Conservation (phyloP, 2,888 invertebrate genomes). For the Scaptomyza caliginosa region DNA sequence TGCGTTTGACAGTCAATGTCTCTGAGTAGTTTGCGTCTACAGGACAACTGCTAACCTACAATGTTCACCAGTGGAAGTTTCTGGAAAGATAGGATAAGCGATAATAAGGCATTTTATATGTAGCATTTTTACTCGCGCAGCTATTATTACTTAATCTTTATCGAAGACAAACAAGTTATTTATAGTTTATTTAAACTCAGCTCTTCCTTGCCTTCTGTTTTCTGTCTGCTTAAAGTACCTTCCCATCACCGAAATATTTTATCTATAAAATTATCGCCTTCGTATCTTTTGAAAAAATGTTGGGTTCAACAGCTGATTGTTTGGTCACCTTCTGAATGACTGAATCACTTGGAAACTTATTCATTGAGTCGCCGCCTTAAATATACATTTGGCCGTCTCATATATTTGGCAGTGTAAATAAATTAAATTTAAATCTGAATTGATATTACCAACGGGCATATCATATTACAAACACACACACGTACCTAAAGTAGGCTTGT, state of each 20-base stretch:
- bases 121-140: background rate
- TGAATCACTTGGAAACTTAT: slow-evolving; percentile 46
- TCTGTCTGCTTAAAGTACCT: background rate
- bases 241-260: background rate
- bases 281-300: slow-evolving; percentile 1
- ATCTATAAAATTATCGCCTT: background rate
- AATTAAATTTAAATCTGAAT: slow-evolving; percentile 78
- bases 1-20: slow-evolving; percentile 14
- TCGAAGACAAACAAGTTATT: background rate
- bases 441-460: slow-evolving; percentile 60
- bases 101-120: too few species aligned
- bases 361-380: slow-evolving; percentile 60
- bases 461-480: slow-evolving; percentile 15
- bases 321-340: slow-evolving; percentile 38
- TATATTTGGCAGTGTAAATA: slow-evolving; percentile 66
- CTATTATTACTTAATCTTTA: background rate
- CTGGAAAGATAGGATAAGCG: too few species aligned
- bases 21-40: background rate
- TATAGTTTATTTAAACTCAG: background rate
- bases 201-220: background rate
- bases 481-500: slow-evolving; percentile 34
- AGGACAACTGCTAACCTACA: background rate
- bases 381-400: slow-evolving; percentile 48
- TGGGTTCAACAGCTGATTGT: slow-evolving; percentile 23
- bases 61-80: too few species aligned